Evolutionary conservation across 2,888 invertebrate species (phyloP).

Genomic region (Sminthurides aquaticus): DNA sequence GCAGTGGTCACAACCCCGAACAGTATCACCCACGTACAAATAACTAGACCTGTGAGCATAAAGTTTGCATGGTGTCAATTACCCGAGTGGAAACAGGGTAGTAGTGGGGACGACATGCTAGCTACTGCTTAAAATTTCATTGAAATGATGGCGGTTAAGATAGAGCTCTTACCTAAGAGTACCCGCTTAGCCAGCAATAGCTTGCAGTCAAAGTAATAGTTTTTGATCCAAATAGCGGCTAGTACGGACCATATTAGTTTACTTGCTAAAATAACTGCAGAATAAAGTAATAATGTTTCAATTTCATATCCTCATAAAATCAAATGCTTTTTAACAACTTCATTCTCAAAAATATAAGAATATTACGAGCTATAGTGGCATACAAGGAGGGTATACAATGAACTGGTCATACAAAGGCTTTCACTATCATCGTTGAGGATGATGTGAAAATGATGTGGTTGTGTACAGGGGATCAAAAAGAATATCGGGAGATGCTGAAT

Average conservation of each 20-base stretch:
- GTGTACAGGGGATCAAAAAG: too few species aligned
- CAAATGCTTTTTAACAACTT: too few species aligned
- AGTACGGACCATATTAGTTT: constrained; percentile 68
- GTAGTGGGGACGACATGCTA: not conserved
- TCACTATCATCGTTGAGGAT: too few species aligned
- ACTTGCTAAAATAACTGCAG: constrained; percentile 63
- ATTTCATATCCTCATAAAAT: not conserved
- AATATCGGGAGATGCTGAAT: too few species aligned
- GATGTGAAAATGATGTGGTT: too few species aligned
- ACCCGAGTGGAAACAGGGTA: not conserved
- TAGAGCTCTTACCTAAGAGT: constrained; percentile 58
- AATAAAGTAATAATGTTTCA: not conserved
- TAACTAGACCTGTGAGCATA: constrained; percentile 58
- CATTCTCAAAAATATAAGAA: too few species aligned
- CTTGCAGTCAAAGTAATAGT: constrained; percentile 40
- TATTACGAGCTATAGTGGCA: too few species aligned
- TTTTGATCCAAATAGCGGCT: constrained; percentile 60
- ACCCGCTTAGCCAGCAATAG: constrained; percentile 57
- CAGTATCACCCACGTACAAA: constrained; percentile 68
- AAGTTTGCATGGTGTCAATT: not conserved
- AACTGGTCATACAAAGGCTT: too few species aligned
- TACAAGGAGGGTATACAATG: too few species aligned
- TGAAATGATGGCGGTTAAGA: not conserved
- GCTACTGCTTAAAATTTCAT: not conserved
- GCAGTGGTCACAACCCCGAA: constrained; percentile 65